Evolutionary conservation across 2,797 vertebrate genomes (phyloP).

Genomic region (Gallinago stenura): DNA sequence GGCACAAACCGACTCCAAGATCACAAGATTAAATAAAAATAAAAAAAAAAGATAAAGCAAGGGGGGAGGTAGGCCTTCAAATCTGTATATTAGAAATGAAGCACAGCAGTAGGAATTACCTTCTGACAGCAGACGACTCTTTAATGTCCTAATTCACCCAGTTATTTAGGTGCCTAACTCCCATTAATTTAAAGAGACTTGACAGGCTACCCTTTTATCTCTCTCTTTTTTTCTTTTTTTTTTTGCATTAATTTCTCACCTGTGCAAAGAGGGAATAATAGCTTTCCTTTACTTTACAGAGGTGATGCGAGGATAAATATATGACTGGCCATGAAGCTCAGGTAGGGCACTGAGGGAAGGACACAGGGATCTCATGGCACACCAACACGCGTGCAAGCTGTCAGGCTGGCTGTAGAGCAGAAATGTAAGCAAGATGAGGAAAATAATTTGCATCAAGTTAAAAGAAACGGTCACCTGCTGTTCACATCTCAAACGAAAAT

Average conservation of each 20-base stretch:
- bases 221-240: not conserved
- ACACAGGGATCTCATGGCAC: not conserved
- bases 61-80: not conserved
- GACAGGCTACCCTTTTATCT: not conserved
- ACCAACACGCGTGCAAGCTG: not conserved
- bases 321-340: not conserved
- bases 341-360: not conserved
- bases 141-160: not conserved
- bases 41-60: not conserved
- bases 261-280: not conserved
- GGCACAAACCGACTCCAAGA: not conserved
- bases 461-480: not conserved
- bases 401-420: not conserved
- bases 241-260: not conserved
- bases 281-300: not conserved
- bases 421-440: not conserved
- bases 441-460: not conserved
- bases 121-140: not conserved
- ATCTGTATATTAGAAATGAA: not conserved
- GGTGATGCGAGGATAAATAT: not conserved
- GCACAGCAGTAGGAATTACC: not conserved
- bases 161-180: not conserved
- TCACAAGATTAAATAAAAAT: rapidly evolving
- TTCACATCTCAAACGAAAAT: not conserved
- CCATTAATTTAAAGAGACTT: not conserved